A percentile compares a stretch with the other conserved stretches of the same genome.
Evolutionary conservation across 92 coral and sea anemone genomes (phyloP).

Genomic region (Parazoanthus swiftii): DNA sequence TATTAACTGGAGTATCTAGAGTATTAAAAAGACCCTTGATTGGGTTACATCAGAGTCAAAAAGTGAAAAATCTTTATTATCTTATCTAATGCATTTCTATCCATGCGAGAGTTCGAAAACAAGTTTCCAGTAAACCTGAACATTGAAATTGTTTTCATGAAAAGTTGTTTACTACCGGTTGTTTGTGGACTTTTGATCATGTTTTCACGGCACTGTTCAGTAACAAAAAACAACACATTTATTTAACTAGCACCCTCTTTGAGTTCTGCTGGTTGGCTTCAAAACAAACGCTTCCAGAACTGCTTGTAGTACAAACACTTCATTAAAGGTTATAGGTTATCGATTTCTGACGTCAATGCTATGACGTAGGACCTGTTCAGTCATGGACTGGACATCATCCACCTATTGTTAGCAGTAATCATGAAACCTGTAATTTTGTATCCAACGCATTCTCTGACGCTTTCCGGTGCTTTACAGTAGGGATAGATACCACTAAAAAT

Average conservation of each 20-base stretch:
- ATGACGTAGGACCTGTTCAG: not conserved
- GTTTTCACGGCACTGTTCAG: not conserved
- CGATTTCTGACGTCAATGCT: not conserved
- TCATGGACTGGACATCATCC: no score
- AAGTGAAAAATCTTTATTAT: no score
- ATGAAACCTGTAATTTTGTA: no score
- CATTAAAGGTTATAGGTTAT: not conserved
- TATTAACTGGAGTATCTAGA: no score
- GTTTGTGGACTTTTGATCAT: not conserved
- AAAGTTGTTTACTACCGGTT: not conserved
- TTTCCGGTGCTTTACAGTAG: no score
- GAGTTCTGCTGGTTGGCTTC: not conserved
- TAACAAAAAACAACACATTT: not conserved
- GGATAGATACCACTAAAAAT: no score
- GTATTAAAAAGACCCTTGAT: no score
- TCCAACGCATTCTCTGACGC: no score
- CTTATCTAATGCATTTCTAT: no score
- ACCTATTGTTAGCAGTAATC: no score
- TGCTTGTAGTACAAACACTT: slow-evolving; percentile 8
- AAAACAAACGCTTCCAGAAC: slow-evolving; percentile 1
- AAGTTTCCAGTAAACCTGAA: not conserved
- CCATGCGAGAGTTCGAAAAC: not conserved
- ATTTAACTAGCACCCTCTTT: not conserved
- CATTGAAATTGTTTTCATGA: not conserved
- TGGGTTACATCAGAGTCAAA: no score